phyloP scores from a whole-genome alignment of 1,140 invertebrate genomes.

The Halictus rubicundus region DNA sequence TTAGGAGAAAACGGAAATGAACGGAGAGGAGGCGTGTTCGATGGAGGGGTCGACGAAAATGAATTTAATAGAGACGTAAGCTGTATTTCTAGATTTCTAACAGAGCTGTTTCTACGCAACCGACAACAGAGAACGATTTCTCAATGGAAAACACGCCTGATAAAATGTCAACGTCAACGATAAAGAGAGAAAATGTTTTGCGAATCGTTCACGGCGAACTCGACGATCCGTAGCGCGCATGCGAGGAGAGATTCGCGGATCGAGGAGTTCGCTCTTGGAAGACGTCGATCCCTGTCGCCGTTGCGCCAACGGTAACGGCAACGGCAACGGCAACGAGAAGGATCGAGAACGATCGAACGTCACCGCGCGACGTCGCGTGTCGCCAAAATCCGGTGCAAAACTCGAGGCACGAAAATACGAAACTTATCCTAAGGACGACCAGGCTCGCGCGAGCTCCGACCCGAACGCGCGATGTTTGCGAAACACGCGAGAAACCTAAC shows the following conservation, averaged over 20 bases:
- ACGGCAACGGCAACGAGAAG: not conserved
- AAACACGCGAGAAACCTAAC: not conserved
- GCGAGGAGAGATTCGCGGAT: not conserved
- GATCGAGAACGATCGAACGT: constrained; percentile 32
- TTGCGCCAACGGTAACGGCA: too few relatives aligned
- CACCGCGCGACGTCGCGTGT: not conserved
- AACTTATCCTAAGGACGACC: constrained; percentile 21
- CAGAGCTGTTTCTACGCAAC: not conserved
- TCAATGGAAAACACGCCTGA: not conserved
- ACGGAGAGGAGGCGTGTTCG: too few relatives aligned
- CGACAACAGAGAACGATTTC: not conserved
- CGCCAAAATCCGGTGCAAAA: constrained; percentile 10
- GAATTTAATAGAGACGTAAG: too few relatives aligned
- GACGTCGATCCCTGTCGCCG: constrained; percentile 50
- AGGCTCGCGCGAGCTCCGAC: not conserved
- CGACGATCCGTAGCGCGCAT: too few relatives aligned
- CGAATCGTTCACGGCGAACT: not conserved
- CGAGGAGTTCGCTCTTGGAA: constrained; percentile 63
- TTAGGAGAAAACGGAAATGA: too few relatives aligned
- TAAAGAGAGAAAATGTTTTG: constrained; percentile 27
- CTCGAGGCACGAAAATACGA: not conserved
- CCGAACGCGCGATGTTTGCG: not conserved
- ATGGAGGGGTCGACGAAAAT: too few relatives aligned
- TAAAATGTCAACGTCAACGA: constrained; percentile 22
- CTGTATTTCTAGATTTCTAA: not conserved